phyloP scores from a whole-genome alignment of 2,113 vertebrate species.

The Verasper variegatus region DNA sequence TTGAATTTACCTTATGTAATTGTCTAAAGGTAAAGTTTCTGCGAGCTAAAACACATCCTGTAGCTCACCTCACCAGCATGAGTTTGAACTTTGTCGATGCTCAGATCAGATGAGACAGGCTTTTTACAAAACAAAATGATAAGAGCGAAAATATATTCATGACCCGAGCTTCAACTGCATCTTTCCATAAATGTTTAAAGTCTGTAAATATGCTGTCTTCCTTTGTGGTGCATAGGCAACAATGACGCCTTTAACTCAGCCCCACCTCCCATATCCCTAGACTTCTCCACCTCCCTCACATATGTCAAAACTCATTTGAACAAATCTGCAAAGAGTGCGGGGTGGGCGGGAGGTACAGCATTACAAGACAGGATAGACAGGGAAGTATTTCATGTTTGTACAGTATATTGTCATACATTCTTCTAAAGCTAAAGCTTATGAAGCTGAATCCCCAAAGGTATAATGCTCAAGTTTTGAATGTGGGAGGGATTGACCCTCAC shows the following conservation, averaged over 20 bases:
- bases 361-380: constrained; percentile 16
- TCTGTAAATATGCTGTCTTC: constrained; percentile 5
- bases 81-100: constrained; percentile 6
- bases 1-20: neutral
- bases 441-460: neutral
- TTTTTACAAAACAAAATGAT: neutral
- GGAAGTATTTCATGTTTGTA: constrained; percentile 27
- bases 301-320: constrained; percentile 38
- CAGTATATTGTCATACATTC: neutral
- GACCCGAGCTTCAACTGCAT: constrained; percentile 6
- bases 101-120: constrained; percentile 9
- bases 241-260: constrained; percentile 36
- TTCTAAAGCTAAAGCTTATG: constrained; percentile 3
- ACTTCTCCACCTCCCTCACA: constrained; percentile 42
- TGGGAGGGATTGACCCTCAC: neutral
- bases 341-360: constrained; percentile 42
- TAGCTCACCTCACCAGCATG: neutral
- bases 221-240: neutral
- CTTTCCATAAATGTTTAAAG: constrained; percentile 37
- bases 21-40: neutral
- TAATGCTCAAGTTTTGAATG: neutral
- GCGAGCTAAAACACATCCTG: neutral
- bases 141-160: constrained; percentile 6
- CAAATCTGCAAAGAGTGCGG: constrained; percentile 1
- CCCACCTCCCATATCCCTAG: constrained; percentile 40